phyloP scores from a whole-genome alignment of 2,113 vertebrate genomes.

The Vicugna pacos region DNA sequence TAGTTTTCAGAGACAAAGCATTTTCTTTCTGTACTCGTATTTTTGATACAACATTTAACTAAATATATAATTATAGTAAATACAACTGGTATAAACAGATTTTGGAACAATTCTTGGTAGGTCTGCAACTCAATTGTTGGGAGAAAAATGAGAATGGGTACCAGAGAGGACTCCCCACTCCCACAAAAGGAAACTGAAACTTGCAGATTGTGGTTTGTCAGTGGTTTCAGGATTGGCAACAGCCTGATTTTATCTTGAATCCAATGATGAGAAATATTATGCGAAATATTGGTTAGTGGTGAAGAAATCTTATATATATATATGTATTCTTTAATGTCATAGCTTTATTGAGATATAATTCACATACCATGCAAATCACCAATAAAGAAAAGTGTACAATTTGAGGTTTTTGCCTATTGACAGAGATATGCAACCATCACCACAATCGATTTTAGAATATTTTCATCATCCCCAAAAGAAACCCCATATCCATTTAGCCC shows the following conservation, averaged over 20 bases:
- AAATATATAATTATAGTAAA: slow-evolving; percentile 46
- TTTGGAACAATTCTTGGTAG: slow-evolving; percentile 20
- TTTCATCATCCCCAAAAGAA: background rate
- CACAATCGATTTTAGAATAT: background rate
- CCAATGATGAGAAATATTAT: background rate
- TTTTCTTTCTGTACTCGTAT: slow-evolving; percentile 48
- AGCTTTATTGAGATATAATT: background rate
- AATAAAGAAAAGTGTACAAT: background rate
- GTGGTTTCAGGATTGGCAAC: background rate
- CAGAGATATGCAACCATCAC: background rate
- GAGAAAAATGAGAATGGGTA: background rate
- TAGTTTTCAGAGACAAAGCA: slow-evolving; percentile 31
- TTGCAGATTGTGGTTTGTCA: background rate
- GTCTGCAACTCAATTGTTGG: background rate
- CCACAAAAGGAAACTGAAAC: background rate
- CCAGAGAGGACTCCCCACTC: background rate
- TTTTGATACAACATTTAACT: slow-evolving; percentile 41
- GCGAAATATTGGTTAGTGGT: background rate
- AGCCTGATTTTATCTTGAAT: background rate
- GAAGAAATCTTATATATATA: background rate
- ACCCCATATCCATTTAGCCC: background rate
- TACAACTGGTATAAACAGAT: background rate
- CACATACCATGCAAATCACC: background rate
- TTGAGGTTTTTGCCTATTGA: background rate
- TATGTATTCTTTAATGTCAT: background rate